Percentiles rank a stretch among this genome's conserved stretches.
Evolutionary conservation across 2,888 invertebrate genomes (phyloP).

Genomic region (Pandemis corylana): DNA sequence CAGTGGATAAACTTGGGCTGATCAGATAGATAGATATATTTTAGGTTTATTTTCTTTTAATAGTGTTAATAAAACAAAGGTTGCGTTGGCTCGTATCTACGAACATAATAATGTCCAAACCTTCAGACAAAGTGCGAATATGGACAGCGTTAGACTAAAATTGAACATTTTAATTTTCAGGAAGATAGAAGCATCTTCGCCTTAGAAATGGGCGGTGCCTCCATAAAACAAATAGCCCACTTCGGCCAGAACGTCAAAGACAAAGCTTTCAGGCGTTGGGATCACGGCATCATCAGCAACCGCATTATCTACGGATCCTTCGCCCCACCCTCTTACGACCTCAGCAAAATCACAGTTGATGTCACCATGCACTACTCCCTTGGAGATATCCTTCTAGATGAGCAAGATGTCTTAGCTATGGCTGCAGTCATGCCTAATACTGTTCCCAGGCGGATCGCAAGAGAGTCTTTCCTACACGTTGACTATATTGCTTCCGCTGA

Average conservation of each 20-base stretch:
- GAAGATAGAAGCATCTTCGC: neutral
- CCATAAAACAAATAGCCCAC: constrained; percentile 52
- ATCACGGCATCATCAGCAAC: constrained; percentile 46
- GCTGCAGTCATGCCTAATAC: constrained; percentile 47
- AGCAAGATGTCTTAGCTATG: constrained; percentile 50
- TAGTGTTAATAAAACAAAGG: too few relatives aligned
- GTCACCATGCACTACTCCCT: constrained; percentile 51
- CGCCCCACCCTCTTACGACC: constrained; percentile 44
- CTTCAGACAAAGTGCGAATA: neutral
- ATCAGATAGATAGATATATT: too few relatives aligned
- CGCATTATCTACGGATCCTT: constrained; percentile 44
- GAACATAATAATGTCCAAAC: neutral
- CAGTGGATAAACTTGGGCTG: too few relatives aligned
- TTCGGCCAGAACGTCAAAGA: constrained; percentile 53
- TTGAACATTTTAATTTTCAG: neutral
- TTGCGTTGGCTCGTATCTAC: too few relatives aligned
- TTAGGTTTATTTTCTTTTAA: too few relatives aligned
- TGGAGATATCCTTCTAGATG: constrained; percentile 47
- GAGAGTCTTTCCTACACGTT: constrained; percentile 47
- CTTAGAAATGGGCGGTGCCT: constrained; percentile 44
- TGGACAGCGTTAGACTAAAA: neutral
- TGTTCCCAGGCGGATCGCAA: constrained; percentile 44
- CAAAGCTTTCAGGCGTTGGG: constrained; percentile 49
- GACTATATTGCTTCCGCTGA: constrained; percentile 47
- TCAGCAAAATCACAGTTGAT: constrained; percentile 46